Evolutionary conservation across 1,140 invertebrate species (phyloP).

Genomic region (Episyrphus balteatus): DNA sequence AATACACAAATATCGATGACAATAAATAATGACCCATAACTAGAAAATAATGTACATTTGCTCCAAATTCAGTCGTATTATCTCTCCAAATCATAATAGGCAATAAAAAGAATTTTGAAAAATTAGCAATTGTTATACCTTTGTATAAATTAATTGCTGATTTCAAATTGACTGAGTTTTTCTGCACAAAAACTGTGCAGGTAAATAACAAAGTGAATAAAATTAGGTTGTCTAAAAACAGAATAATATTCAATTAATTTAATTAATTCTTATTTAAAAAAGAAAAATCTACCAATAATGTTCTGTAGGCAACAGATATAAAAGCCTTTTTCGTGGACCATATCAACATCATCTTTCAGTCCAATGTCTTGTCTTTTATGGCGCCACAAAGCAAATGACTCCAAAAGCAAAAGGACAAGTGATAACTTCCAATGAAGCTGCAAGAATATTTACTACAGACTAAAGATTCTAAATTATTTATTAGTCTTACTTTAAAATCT

Average conservation of each 20-base stretch:
- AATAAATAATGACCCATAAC: conserved; percentile 27
- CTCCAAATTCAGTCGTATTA: conserved; percentile 31
- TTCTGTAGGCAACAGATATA: conserved; percentile 36
- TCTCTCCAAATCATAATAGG: conserved; percentile 42
- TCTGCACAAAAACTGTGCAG: conserved; percentile 1
- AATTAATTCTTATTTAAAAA: neutral
- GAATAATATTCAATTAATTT: neutral
- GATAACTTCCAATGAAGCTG: conserved; percentile 52
- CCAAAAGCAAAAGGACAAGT: conserved; percentile 44
- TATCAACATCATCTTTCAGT: conserved; percentile 24
- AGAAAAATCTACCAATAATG: conserved; percentile 21
- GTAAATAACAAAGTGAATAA: conserved; percentile 12
- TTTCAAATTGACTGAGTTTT: conserved; percentile 8
- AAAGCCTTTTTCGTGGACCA: conserved; percentile 43
- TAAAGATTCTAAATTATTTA: conserved; percentile 5
- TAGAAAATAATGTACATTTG: conserved; percentile 20
- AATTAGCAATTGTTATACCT: conserved; percentile 37
- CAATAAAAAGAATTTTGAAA: conserved; percentile 39
- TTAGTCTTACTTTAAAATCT: conserved; percentile 46
- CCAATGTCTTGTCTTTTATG: conserved; percentile 25
- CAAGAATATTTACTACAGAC: conserved; percentile 12
- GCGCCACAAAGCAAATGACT: conserved; percentile 47
- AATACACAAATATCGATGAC: conserved; percentile 23
- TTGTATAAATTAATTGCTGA: conserved; percentile 13
- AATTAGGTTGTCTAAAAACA: conserved; percentile 15